Evolutionary conservation across 2,113 vertebrate species (phyloP).

Genomic region (Dipodomys spectabilis): DNA sequence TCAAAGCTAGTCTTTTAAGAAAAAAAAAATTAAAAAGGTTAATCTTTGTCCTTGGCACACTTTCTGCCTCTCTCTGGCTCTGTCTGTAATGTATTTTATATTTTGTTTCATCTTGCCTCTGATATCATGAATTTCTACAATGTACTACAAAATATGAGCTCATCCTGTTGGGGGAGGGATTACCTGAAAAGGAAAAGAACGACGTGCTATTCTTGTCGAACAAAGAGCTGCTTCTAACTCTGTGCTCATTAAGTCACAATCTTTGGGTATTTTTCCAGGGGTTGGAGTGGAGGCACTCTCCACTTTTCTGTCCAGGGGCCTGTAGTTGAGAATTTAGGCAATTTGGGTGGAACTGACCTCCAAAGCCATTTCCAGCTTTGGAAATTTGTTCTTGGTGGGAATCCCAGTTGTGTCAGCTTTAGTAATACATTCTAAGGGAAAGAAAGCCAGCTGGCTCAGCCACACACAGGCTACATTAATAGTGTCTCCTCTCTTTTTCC

Average conservation of each 20-base stretch:
- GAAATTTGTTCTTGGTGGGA: neutral
- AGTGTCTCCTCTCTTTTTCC: neutral
- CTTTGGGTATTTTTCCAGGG: slow-evolving; percentile 54
- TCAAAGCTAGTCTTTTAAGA: slow-evolving; percentile 37
- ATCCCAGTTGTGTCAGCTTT: neutral
- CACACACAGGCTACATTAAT: neutral
- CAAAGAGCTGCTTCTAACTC: slow-evolving; percentile 18
- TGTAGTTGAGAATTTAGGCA: neutral
- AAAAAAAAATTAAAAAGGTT: slow-evolving; percentile 19
- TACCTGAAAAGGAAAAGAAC: slow-evolving; percentile 54
- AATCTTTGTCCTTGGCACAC: neutral
- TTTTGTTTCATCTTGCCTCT: slow-evolving; percentile 50
- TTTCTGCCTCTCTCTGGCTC: neutral
- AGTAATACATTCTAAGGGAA: neutral
- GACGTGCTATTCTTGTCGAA: slow-evolving; percentile 34
- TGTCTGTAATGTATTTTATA: neutral
- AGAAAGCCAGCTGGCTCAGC: neutral
- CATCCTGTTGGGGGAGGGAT: neutral
- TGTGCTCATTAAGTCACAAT: neutral
- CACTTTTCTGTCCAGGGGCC: neutral
- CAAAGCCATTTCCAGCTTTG: neutral
- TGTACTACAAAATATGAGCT: slow-evolving; percentile 33
- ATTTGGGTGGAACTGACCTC: neutral
- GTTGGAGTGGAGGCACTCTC: no score
- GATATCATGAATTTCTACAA: neutral